Evolutionary conservation across 1,140 invertebrate genomes (phyloP), one percentile per base, ranked within the genome.

Genomic region (Heliothis virescens): DNA sequence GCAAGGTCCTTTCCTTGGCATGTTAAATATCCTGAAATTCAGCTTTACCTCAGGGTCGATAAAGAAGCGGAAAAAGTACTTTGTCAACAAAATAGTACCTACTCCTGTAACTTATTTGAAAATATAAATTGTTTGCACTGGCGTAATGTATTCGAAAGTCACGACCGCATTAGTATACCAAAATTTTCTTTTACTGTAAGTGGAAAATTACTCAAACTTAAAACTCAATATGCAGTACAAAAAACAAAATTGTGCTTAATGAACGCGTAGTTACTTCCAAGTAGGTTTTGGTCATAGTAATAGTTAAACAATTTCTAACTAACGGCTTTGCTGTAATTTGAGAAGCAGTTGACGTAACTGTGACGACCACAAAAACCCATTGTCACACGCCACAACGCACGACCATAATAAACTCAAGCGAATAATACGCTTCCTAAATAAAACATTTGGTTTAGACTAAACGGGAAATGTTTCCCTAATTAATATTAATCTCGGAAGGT

Each of bases 341-440:
- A 55, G 48, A 74, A 21, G 34, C 57, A 34, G 50, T 72, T 76
- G 13, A 53, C 57, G 74, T 65, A 63, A 76, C 47, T 13, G 47
- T 65, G 47, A 65, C 41, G 26, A 65, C 74, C 60, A 41, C 74
- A 76, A 65, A 74, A 76, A 76, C 59, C 21, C 50, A 65, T 76
- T 76, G 60, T 76, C 74, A 76, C 60, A 76, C 60, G 60, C 74
- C 59, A 76, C 50, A 50, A 76, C 74, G 60, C 74, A 60, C 59
- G 67, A 71, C 52, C 48, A 63, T 76, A 76, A 41, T 65, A 65
- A 63, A 76, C 60, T 65, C 7, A 13, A 41, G 74, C 26, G 74
- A 76, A 65, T 53, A 53, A 34, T 52, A 63, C 41, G 21, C 50
- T 65, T 76, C 74, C 74, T 76, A 65, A 76, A 76, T 47, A 65